Conservation (phyloP, 2,113 vertebrate genomes). For the Lepidothrix coronata region DNA sequence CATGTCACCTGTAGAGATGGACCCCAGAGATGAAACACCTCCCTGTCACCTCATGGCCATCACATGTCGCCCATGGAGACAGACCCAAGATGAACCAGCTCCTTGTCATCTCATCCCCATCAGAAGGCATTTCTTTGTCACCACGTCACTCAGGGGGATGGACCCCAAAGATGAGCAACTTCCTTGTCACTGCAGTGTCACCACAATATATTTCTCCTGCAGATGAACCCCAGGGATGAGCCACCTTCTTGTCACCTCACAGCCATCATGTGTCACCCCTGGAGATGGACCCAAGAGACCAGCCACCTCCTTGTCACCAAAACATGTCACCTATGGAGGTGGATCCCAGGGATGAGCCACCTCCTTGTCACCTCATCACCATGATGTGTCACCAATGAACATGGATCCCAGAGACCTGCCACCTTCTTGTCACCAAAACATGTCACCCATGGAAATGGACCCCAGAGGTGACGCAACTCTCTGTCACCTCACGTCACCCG, state of each 20-base stretch:
- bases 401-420: not conserved
- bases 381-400: not conserved
- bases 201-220: no score
- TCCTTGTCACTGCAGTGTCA: no score
- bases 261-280: not conserved
- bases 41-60: not conserved
- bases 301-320: not conserved
- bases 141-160: no score
- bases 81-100: not conserved
- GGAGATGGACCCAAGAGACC: not conserved
- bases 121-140: no score
- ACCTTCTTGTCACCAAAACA: not conserved
- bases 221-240: not conserved
- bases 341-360: not conserved
- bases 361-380: not conserved
- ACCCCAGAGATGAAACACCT: not conserved
- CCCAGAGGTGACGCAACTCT: not conserved
- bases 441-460: not conserved
- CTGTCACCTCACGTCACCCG: not conserved
- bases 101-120: not conserved
- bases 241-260: not conserved
- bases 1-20: not conserved
- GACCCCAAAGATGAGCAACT: no score
- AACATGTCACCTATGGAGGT: not conserved
- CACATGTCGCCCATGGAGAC: not conserved